A percentile compares a stretch with the other conserved stretches of the same genome.
phyloP scores from a whole-genome alignment of 2,113 vertebrate species.

The Pachyramphus minor region DNA sequence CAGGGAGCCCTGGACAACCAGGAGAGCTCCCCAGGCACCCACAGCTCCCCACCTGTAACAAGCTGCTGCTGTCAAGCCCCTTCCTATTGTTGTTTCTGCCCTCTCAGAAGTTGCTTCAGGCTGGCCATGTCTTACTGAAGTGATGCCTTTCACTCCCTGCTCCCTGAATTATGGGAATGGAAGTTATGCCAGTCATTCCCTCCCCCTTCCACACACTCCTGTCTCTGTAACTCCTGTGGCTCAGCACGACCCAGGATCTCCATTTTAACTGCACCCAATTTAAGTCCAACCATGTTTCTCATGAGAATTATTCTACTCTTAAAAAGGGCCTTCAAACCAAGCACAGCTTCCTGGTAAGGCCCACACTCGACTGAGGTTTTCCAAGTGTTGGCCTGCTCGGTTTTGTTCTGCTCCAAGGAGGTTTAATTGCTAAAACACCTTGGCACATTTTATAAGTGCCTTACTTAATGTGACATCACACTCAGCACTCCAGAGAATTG shows the following conservation, averaged over 20 bases:
- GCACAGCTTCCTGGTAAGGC: background rate
- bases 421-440: background rate
- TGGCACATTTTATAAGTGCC: background rate
- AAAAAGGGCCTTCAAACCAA: background rate
- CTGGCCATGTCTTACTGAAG: background rate
- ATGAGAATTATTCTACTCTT: background rate
- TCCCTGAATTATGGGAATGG: no score
- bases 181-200: background rate
- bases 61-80: background rate
- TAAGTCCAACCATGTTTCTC: background rate
- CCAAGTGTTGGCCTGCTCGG: background rate
- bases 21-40: background rate
- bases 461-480: background rate
- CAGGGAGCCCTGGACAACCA: background rate
- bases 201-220: background rate
- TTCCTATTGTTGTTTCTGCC: background rate
- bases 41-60: background rate
- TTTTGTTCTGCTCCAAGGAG: background rate
- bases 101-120: background rate
- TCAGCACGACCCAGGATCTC: accelerated
- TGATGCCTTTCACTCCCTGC: accelerated
- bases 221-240: background rate
- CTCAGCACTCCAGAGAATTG: background rate
- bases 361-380: background rate
- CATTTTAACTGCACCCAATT: background rate